Evolutionary conservation across 2,797 vertebrate genomes (phyloP), one percentile per base, ranked within the genome.

Genomic region (Nannoperca australis): DNA sequence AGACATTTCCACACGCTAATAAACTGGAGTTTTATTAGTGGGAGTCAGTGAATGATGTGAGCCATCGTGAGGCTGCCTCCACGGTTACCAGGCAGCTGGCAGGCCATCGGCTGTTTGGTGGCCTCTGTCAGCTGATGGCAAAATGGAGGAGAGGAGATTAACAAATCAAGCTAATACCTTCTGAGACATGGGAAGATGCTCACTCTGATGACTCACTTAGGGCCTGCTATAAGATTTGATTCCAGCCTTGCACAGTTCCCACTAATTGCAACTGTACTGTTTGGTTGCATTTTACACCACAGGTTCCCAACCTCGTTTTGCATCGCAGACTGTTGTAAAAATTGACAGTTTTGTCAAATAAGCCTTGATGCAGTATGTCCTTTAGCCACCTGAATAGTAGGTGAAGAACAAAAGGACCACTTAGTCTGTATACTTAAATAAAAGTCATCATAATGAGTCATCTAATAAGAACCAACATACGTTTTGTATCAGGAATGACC

Each of bases 1-100:
- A 82, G 77, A 89, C 77, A 86, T 91, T 92, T 91, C 88, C 88
- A 85, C 89, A 82, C 66, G 34, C 84, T 87, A 90, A 90, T 90
- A 89, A 93, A 90, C 73, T 76, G 22, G 53, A 73, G 80, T 89
- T 93, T 93, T 93, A 92, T 84, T 90, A 77, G 87, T 51, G 72
- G 81, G 80, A 89, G 85, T 78, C 70, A 14, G 61, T 63, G 76
- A 85, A 79, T 76, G 83, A 89, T 91, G 84, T 76, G 80, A 81
- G 76, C 56, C 76, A 63, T 76, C 70, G 27, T 68, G 67, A 84
- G 76, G 81, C 69, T 73, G 59, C 89, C 64, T 84, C 88, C 78
- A 77, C 82, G 85, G 85, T 81, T 78, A 87, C 84, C 62, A 81
- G 83, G 73, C 80, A 86, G 75, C 76, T 89, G 78, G 84, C 85